phyloP scores from a whole-genome alignment of 53 echinoderm and acorn worm genomes.

The Luidia sarsii region DNA sequence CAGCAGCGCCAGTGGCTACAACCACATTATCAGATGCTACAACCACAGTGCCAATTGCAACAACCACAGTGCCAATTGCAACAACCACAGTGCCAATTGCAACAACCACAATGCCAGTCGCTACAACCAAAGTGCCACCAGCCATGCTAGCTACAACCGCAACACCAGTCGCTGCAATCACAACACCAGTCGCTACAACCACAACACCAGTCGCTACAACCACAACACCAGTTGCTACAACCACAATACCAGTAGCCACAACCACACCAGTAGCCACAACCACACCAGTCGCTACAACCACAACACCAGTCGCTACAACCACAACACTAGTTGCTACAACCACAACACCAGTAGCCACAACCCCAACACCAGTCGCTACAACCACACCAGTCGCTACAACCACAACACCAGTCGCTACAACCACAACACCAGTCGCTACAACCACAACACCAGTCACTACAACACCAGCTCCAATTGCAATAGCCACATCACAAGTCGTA shows the following conservation, averaged over 20 bases:
- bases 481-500: background rate
- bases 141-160: background rate
- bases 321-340: background rate
- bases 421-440: background rate
- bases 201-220: background rate
- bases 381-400: background rate
- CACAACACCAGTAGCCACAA: background rate
- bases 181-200: background rate
- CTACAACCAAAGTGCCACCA: background rate
- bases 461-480: background rate
- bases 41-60: background rate
- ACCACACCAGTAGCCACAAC: background rate
- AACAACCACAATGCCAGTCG: background rate
- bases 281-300: background rate
- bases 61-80: background rate
- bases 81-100: background rate
- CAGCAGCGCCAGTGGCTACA: background rate
- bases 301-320: background rate
- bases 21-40: constrained; percentile 6
- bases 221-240: background rate
- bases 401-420: background rate
- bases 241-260: background rate
- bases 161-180: background rate
- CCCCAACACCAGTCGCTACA: background rate
- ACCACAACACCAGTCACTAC: background rate